phyloP scores from a whole-genome alignment of 1,140 invertebrate genomes.

The Delia radicum region DNA sequence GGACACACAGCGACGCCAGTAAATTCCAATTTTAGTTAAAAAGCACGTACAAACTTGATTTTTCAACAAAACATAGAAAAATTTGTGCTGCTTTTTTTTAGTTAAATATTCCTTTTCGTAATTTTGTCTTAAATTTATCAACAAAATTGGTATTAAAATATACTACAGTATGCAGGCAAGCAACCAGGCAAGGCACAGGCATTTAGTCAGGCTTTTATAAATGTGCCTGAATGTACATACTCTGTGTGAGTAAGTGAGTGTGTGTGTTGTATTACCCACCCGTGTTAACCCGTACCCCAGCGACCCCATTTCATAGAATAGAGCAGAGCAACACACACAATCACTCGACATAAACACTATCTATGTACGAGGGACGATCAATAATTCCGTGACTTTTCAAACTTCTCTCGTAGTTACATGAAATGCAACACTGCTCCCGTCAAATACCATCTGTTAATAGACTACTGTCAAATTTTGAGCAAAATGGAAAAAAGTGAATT shows the following conservation, averaged over 20 bases:
- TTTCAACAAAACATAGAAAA: background rate
- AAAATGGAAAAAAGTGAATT: too few species aligned
- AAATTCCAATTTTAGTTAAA: conserved; percentile 9
- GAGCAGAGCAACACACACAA: background rate
- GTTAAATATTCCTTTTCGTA: background rate
- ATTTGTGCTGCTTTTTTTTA: background rate
- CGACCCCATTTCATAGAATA: conserved; percentile 7
- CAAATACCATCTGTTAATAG: too few species aligned
- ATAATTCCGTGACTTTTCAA: too few species aligned
- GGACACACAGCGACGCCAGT: background rate
- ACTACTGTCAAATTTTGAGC: too few species aligned
- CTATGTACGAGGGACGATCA: too few species aligned
- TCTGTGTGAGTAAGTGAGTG: background rate
- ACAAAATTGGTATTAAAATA: background rate
- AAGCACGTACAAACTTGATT: conserved; percentile 11
- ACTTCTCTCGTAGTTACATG: too few species aligned
- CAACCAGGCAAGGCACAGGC: background rate
- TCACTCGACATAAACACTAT: too few species aligned
- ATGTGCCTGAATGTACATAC: background rate
- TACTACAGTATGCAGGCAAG: background rate
- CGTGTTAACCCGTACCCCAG: conserved; percentile 3
- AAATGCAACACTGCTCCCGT: too few species aligned
- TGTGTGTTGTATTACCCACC: background rate
- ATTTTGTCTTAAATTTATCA: background rate
- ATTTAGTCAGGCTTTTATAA: background rate